These are phyloP conservation scores for Apis florea DNA, from an alignment of 1,140 invertebrate species.

Conservation along the genomic window DNA sequence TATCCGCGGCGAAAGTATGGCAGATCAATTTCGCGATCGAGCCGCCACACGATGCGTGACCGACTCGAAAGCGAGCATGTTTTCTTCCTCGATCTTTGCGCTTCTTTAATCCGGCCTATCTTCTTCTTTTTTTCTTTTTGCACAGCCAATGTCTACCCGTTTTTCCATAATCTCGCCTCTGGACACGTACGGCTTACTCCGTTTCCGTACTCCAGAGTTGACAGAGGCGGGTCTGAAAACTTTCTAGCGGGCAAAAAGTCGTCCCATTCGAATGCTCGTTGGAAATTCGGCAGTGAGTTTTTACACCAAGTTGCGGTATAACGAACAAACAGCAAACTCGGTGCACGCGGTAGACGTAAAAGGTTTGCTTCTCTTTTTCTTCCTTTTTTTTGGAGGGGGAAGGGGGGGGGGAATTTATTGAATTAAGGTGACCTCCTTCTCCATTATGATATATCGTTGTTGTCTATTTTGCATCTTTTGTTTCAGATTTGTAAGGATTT, in stretches of 20 bases:
- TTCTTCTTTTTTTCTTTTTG: not conserved
- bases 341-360: not conserved
- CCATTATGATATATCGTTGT: too few species aligned
- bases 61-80: slow-evolving; percentile 47
- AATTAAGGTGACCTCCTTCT: not conserved
- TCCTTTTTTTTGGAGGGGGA: not conserved
- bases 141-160: not conserved
- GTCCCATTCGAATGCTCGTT: slow-evolving; percentile 33
- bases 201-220: not conserved
- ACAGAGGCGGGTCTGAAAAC: slow-evolving; percentile 23
- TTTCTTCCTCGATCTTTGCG: slow-evolving; percentile 15
- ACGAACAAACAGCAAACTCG: not conserved
- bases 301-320: not conserved
- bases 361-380: not conserved
- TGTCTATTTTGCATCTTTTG: too few species aligned
- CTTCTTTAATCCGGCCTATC: slow-evolving; percentile 23
- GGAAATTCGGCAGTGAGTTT: slow-evolving; percentile 45
- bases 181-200: slow-evolving; percentile 22
- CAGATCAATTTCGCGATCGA: slow-evolving; percentile 52
- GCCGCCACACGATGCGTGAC: slow-evolving; percentile 27
- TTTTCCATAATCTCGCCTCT: slow-evolving; percentile 4
- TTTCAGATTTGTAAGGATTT: too few species aligned
- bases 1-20: slow-evolving; percentile 60
- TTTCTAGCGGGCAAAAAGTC: slow-evolving; percentile 50
- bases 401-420: not conserved